Conservation (phyloP, 1,140 invertebrate species). For the Linepithema humile region DNA sequence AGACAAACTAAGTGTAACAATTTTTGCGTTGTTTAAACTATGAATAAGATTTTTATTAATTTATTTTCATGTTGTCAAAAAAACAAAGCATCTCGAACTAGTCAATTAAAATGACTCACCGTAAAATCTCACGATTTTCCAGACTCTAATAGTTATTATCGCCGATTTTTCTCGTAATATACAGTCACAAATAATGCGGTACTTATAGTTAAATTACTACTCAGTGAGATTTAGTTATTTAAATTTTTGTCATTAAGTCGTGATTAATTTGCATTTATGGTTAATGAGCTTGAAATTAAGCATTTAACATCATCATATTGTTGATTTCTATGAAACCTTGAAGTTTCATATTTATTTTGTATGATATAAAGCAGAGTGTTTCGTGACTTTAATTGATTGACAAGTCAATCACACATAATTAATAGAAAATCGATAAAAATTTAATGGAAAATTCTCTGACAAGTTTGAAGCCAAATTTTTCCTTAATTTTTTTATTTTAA, state of each 20-base stretch:
- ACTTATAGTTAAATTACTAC: neutral
- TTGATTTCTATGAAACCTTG: neutral
- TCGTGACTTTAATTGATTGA: too few species aligned
- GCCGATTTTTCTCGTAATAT: neutral
- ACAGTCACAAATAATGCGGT: neutral
- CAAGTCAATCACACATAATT: too few species aligned
- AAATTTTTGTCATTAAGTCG: neutral
- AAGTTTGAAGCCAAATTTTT: neutral
- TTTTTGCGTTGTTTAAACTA: too few species aligned
- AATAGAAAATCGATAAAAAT: too few species aligned
- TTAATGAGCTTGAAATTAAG: neutral
- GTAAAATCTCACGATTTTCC: neutral
- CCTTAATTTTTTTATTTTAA: neutral
- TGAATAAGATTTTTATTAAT: too few species aligned
- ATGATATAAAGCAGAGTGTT: too few species aligned
- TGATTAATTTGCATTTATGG: neutral
- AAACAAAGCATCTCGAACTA: too few species aligned
- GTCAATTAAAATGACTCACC: neutral
- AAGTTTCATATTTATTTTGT: neutral
- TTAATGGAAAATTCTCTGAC: too few species aligned
- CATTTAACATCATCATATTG: neutral
- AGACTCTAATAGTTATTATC: neutral
- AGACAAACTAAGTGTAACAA: too few species aligned
- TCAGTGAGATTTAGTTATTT: neutral
- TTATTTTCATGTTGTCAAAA: too few species aligned